Base-by-base conservation (phyloP, 2,888 invertebrate species). In the Philaethria dido region DNA sequence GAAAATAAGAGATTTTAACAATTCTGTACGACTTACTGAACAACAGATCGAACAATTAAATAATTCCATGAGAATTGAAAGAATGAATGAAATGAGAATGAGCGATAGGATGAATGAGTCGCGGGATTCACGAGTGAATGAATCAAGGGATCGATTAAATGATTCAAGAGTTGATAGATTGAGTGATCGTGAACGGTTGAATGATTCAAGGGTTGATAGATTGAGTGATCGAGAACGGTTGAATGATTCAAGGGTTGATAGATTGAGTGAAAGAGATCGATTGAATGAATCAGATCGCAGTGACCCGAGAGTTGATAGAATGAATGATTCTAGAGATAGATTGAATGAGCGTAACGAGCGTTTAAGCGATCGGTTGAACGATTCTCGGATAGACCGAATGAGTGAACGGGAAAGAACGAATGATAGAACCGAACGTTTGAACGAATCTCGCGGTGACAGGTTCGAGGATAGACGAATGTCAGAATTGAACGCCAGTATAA, bases 401-500 rank as follows among this genome's bases (percentile, higher is more conserved):
- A 66, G 62, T 39, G 75, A 76, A 42, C 54, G 72, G 9, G 69
- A 72, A n/a, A 66, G 74, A 36, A 22, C 70, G 50, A 74, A 74
- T 48, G 39, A 39, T 11, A 11, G 39, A 13, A 13, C 13, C 3
- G 39, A 39, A 11, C 39, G 39, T 39, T 13, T 39, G 39, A 39
- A 39, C 13, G 75, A 75, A 14, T 66, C 74, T 65, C 64, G 77
- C 64, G 72, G 52, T 67, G 84, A 87, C 63, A 79, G 85, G 72
- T 79, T 82, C 42, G 82, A 83, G 62, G 83, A 83, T 29, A 73
- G 80, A 3, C 72, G 82, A 39, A 78, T 86, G 84, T 80, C 83
- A 0, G 90, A 90, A 22, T 63, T 88, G 22, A 90, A 90, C 59
- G 84, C 89, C 0, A 90, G 90, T 62, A 78, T 87, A n/a, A 79